Percentiles rank a stretch among this genome's conserved stretches.
Evolutionary conservation across 2,888 invertebrate species (phyloP).

Genomic region (Chymomyza caudatula): DNA sequence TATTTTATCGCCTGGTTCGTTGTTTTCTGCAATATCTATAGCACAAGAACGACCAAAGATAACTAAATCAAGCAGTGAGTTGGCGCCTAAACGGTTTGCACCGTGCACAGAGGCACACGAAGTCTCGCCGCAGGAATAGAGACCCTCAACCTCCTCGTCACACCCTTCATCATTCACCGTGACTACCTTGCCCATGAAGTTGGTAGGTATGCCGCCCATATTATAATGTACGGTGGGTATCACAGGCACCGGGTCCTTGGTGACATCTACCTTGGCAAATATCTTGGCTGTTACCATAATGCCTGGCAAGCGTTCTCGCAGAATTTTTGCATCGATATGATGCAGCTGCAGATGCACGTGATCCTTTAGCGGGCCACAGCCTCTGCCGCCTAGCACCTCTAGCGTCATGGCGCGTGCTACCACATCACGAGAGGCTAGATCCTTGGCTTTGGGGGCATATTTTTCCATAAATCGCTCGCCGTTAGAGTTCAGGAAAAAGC

Average conservation of each 20-base stretch:
- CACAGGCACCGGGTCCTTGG: conserved; percentile 98
- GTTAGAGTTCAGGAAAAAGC: conserved; percentile 95
- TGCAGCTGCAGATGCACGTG: conserved; percentile 96
- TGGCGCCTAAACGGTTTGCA: conserved; percentile 98
- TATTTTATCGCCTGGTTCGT: conserved; percentile 90
- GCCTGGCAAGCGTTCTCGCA: conserved; percentile 89
- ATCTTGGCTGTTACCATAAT: conserved; percentile 99
- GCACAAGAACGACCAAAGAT: conserved; percentile 99
- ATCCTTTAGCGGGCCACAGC: conserved; percentile 96
- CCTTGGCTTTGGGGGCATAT: conserved; percentile 98
- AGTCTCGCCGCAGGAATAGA: conserved; percentile 96
- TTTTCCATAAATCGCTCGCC: conserved; percentile 99
- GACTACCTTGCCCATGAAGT: conserved; percentile 93
- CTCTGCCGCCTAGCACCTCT: conserved; percentile 97
- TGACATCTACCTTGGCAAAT: conserved; percentile 99
- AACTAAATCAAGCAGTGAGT: conserved; percentile 97
- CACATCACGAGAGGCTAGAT: conserved; percentile 97
- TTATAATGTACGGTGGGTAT: conserved; percentile 99
- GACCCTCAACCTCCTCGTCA: conserved; percentile 85
- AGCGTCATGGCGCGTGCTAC: conserved; percentile 98
- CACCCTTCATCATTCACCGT: conserved; percentile 55
- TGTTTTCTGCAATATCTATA: conserved; percentile 87
- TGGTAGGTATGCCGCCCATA: conserved; percentile 99
- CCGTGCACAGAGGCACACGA: conserved; percentile 98
- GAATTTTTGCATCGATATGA: conserved; percentile 94